These are phyloP conservation scores for Bergia sp. DNA, from an alignment of 92 coral and sea anemone genomes.

Conservation along the genomic window DNA sequence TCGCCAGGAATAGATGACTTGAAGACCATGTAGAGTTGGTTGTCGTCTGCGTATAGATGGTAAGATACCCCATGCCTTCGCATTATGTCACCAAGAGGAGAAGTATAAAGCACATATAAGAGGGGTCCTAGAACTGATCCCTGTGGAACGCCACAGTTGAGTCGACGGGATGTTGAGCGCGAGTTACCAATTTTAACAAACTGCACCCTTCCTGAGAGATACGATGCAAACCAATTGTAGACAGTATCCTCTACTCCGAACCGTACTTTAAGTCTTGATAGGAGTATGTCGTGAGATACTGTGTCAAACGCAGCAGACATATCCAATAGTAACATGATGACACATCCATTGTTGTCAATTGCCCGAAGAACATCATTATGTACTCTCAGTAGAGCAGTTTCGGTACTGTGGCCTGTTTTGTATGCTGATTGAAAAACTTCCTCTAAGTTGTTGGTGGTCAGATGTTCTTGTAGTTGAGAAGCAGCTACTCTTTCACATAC, in stretches of 20 bases:
- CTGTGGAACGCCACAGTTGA: slow-evolving; percentile 38
- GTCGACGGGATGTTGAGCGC: slow-evolving; percentile 9
- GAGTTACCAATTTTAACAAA: slow-evolving; percentile 23
- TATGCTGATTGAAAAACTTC: slow-evolving; percentile 26
- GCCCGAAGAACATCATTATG: slow-evolving; percentile 39
- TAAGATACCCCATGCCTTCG: slow-evolving; percentile 25
- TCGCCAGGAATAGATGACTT: slow-evolving; percentile 28
- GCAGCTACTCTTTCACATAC: slow-evolving; percentile 44
- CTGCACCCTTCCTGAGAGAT: slow-evolving; percentile 30
- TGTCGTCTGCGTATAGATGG: slow-evolving; percentile 46
- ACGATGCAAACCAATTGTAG: slow-evolving; percentile 36
- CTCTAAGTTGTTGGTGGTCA: slow-evolving; percentile 24
- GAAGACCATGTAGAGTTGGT: slow-evolving; percentile 32
- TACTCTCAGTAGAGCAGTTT: slow-evolving; percentile 42
- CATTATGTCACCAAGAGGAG: too few relatives aligned
- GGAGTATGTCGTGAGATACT: slow-evolving; percentile 34
- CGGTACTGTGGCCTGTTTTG: slow-evolving; percentile 35
- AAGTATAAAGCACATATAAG: too few relatives aligned
- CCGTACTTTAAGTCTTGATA: slow-evolving; percentile 11
- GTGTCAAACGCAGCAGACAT: slow-evolving; percentile 45
- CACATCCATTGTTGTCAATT: slow-evolving; percentile 28
- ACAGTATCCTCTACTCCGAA: slow-evolving; percentile 37
- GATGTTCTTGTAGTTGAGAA: slow-evolving; percentile 27
- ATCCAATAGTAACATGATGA: slow-evolving; percentile 29
- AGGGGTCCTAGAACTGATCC: too few relatives aligned